These are phyloP conservation scores for Andrena cerasifolii DNA, from an alignment of 1,140 invertebrate species.

Conservation along the genomic window DNA sequence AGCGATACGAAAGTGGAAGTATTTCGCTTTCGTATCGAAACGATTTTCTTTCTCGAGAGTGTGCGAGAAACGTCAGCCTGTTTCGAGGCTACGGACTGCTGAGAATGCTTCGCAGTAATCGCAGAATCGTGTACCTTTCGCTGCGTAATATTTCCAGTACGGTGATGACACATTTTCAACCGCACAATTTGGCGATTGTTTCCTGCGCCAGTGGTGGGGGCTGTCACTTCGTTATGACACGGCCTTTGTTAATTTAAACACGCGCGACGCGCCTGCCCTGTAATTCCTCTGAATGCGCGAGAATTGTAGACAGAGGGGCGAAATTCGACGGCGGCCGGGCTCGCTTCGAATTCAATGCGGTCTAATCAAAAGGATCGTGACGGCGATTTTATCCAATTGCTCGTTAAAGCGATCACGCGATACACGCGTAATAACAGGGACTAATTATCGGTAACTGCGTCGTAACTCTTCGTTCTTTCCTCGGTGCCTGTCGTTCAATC, in stretches of 20 bases:
- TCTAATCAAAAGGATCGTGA: slow-evolving; percentile 44
- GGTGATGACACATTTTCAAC: slow-evolving; percentile 26
- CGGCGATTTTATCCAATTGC: slow-evolving; percentile 30
- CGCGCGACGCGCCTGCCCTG: slow-evolving; percentile 13
- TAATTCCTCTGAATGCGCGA: slow-evolving; percentile 30
- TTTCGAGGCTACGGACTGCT: background rate
- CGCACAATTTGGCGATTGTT: slow-evolving; percentile 35
- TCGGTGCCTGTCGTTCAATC: too few relatives aligned
- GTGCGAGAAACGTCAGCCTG: background rate
- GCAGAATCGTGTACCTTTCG: too few relatives aligned
- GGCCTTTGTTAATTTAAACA: slow-evolving; percentile 49
- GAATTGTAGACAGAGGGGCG: slow-evolving; percentile 14
- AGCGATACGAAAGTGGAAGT: too few relatives aligned
- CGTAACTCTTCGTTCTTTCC: too few relatives aligned
- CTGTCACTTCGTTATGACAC: slow-evolving; percentile 45
- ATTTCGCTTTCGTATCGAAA: too few relatives aligned
- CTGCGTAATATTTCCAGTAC: slow-evolving; percentile 2
- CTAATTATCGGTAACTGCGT: slow-evolving; percentile 19
- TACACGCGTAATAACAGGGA: background rate
- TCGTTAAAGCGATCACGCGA: slow-evolving; percentile 20
- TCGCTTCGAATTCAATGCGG: slow-evolving; percentile 19
- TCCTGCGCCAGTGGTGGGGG: background rate
- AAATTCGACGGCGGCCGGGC: background rate
- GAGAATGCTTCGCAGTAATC: background rate
- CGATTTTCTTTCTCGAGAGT: background rate